Evolutionary conservation across 2,113 vertebrate genomes (phyloP), one percentile per base, ranked within the genome.

Genomic region (Sebastes fasciatus): DNA sequence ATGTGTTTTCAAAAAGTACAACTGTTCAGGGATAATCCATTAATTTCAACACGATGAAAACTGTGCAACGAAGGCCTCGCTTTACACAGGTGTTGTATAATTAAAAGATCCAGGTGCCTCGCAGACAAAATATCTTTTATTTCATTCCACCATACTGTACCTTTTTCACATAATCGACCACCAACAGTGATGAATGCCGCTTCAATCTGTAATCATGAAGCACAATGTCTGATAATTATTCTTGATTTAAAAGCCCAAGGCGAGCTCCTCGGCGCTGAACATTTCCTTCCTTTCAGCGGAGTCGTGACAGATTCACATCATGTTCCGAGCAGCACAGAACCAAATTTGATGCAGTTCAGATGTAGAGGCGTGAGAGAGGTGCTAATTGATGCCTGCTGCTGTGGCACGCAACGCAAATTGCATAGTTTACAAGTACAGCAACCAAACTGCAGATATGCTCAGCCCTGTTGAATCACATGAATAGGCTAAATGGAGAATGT

Each of bases 301-400:
- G 78, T 90, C 80, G 85, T 79, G 86, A 90, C 84, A 81, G 74
- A 89, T 85, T 86, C 80, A 69, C 79, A 76, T 88, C 80, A 52
- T 83, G 78, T 86, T 85, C 74, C 21, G 6, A 65, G 82, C 86
- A 57, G 84, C 79, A 68, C 86, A 74, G 64, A 70, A 82, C 79
- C 73, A 73, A 77, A 88, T 80, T 71, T 86, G 75, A 87, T 88
- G 87, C 80, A 72, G 89, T 83, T 93, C 89, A 88, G 89, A 90
- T 78, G 84, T 77, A 83, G 86, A 91, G 82, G 87, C 76, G 73
- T 86, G 87, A 89, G 86, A 40, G 90, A 89, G 85, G 91, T 86
- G 92, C 88, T 92, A 92, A 94, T 90, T 94, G 92, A 92, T 85
- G 90, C 91, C 86, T 90, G 90, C 86, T 90, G 90, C 91, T 90